Evolutionary conservation across 2,888 invertebrate species (phyloP).

Genomic region (Caradrina kadenii): DNA sequence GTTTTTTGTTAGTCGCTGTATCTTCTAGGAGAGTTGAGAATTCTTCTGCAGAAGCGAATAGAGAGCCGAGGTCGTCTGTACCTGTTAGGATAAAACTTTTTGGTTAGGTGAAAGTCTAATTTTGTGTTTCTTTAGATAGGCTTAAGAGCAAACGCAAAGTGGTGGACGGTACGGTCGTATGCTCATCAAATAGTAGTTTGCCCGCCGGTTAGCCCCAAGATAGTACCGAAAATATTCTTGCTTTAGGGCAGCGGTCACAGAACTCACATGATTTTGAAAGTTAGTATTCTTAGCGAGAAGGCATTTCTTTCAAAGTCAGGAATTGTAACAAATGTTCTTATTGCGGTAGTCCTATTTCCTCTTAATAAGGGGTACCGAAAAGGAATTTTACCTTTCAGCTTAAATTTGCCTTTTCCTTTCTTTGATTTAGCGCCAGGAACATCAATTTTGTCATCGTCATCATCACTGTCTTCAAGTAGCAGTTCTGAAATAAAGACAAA

Average conservation of each 20-base stretch:
- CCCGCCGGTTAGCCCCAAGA: neutral
- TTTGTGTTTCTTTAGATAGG: neutral
- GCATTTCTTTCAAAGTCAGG: neutral
- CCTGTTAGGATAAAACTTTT: conserved; percentile 74
- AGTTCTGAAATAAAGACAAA: conserved; percentile 73
- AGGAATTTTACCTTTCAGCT: conserved; percentile 79
- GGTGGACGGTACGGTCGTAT: too few species aligned
- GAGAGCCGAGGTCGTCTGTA: conserved; percentile 89
- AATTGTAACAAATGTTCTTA: neutral
- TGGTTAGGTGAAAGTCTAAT: conserved; percentile 59
- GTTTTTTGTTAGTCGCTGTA: conserved; percentile 92
- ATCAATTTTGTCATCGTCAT: conserved; percentile 85
- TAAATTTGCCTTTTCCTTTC: conserved; percentile 77
- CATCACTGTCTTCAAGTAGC: conserved; percentile 81
- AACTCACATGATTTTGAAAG: neutral
- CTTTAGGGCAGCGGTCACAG: too few species aligned
- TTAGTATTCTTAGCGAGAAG: neutral
- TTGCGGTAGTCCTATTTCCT: neutral
- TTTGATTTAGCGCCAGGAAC: conserved; percentile 75
- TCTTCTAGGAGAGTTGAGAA: conserved; percentile 97
- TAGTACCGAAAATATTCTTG: neutral
- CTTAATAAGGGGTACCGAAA: neutral
- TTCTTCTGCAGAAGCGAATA: conserved; percentile 96
- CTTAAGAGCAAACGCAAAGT: too few species aligned
- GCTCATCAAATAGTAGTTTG: too few species aligned